Evolutionary conservation across 1,140 invertebrate species (phyloP).

Genomic region (Drosophila suzukii): DNA sequence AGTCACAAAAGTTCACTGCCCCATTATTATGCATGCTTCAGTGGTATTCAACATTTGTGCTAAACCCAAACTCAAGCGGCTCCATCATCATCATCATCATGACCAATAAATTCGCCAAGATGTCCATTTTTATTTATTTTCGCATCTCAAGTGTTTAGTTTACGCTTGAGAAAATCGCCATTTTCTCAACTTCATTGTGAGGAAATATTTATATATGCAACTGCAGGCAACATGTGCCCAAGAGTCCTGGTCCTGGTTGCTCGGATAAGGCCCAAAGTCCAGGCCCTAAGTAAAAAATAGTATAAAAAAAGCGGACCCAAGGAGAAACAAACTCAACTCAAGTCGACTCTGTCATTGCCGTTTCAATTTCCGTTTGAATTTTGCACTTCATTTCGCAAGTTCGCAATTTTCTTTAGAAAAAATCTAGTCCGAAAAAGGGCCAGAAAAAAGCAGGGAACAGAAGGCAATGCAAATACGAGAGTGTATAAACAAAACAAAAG

Average conservation of each 20-base stretch:
- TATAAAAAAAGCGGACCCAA: conserved; percentile 5
- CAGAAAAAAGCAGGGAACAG: conserved; percentile 30
- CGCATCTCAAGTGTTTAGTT: conserved; percentile 81
- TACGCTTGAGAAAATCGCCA: conserved; percentile 81
- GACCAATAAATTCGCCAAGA: conserved; percentile 77
- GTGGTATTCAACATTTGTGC: conserved; percentile 71
- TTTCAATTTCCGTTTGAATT: conserved; percentile 83
- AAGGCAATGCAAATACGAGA: conserved; percentile 77
- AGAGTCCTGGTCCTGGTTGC: not conserved
- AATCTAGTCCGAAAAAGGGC: conserved; percentile 12
- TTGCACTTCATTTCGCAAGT: conserved; percentile 83
- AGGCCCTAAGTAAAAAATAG: conserved; percentile 26
- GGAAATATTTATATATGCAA: conserved; percentile 52
- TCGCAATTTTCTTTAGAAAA: conserved; percentile 73
- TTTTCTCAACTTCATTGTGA: conserved; percentile 77
- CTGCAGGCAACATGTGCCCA: conserved; percentile 67
- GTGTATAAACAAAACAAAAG: conserved; percentile 68
- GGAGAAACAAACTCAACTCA: conserved; percentile 55
- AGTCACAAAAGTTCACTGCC: conserved; percentile 47
- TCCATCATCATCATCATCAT: conserved; percentile 37
- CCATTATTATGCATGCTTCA: conserved; percentile 76
- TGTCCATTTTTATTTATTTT: conserved; percentile 82
- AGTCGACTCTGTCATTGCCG: conserved; percentile 79
- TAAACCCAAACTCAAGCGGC: conserved; percentile 22
- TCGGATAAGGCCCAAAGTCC: conserved; percentile 22